Evolutionary conservation across 2,113 vertebrate genomes (phyloP), one percentile per base, ranked within the genome.

Genomic region (Malaclemys terrapin): DNA sequence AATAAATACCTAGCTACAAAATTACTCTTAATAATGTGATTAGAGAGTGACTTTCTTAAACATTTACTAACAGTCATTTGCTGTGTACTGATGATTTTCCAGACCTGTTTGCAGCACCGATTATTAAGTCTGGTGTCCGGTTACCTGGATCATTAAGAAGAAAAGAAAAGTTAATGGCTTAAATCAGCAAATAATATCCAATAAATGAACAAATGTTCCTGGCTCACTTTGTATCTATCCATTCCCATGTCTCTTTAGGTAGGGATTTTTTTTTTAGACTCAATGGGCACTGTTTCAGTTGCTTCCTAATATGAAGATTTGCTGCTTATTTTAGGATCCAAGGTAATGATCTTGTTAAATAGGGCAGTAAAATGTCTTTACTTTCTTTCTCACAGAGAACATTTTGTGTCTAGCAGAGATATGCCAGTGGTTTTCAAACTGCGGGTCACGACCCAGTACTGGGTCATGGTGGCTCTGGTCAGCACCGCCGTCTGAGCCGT

Each of bases 341-440:
- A 91, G 62, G 50, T 75, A 89, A 59, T 91, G 20, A 69, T 89
- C 27, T 72, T 89, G 80, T 92, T 91, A 93, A 88, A 31, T 82
- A 79, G 11, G 27, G 83, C 65, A 25, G 83, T 57, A 16, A 85
- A 76, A 69, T 54, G 27, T 78, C 85, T 89, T 84, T 84, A 42
- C 88, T 93, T 90, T 79, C 16, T 88, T 94, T 57, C n/a, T 91
- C 90, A 81, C n/a, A 84, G 75, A 31, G 47, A 52, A 50, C 29
- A 29, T 57, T 45, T 75, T 31, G 25, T 42, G 54, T 54, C n/a
- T 50, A 50, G 19, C 45, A 69, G 27, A 65, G 47, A 69, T 17
- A 59, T 53, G 19, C 19, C 52, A 53, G 6, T 53, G 52, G 52
- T 53, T 53, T 53, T 53, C 17, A 53, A 53, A 53, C 52, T 53